phyloP scores from a whole-genome alignment of 2,888 invertebrate genomes.

The Lithodes maja region DNA sequence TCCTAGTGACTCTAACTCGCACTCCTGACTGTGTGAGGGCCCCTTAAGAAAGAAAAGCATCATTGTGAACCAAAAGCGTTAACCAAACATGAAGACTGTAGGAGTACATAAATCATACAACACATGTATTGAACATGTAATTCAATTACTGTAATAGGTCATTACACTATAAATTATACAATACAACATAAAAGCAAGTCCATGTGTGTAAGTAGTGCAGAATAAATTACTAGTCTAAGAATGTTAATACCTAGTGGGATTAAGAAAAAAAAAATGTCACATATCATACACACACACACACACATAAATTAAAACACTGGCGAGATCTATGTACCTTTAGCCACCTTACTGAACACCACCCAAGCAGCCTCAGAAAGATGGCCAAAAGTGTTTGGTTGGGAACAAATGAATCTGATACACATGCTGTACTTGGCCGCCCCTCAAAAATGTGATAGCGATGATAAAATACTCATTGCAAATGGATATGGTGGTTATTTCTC shows the following conservation, averaged over 20 bases:
- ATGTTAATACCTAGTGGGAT: neutral
- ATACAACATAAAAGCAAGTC: neutral
- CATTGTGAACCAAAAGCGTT: neutral
- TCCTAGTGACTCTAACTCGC: too few relatives aligned
- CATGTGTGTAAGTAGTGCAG: neutral
- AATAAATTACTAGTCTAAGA: neutral
- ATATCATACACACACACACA: slow-evolving; percentile 3
- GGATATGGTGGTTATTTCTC: too few relatives aligned
- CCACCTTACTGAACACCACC: neutral
- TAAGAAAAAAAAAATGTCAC: neutral
- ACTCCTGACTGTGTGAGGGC: too few relatives aligned
- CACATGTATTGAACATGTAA: neutral
- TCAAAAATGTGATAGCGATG: too few relatives aligned
- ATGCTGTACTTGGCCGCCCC: too few relatives aligned
- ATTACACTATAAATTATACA: slow-evolving; percentile 13
- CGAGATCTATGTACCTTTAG: slow-evolving; percentile 11
- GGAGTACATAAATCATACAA: slow-evolving; percentile 8
- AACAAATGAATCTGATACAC: too few relatives aligned
- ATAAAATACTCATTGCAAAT: too few relatives aligned
- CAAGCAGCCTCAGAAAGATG: neutral
- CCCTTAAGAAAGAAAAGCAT: neutral
- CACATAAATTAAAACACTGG: neutral
- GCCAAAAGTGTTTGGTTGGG: neutral
- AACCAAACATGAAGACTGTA: neutral
- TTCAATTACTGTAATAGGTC: neutral